Percentiles rank a stretch among this genome's conserved stretches.
phyloP scores from a whole-genome alignment of 1,140 invertebrate species.

The Hormaphis cornu region DNA sequence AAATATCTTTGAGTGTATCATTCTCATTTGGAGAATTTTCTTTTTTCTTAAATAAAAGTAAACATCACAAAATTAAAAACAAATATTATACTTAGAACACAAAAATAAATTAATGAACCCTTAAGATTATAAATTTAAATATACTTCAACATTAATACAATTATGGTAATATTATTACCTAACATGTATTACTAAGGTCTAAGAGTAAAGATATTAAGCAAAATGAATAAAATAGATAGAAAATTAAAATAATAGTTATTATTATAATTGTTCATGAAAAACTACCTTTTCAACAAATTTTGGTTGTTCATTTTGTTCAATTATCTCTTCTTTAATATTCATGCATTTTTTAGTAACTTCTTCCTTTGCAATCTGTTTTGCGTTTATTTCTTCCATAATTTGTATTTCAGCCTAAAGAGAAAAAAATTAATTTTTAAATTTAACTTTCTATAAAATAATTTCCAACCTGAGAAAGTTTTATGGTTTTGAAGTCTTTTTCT shows the following conservation, averaged over 20 bases:
- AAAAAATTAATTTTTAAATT: slow-evolving; percentile 14
- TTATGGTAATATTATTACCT: too few relatives aligned
- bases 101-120: too few relatives aligned
- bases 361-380: slow-evolving; percentile 44
- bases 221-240: neutral
- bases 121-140: too few relatives aligned
- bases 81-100: neutral
- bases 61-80: neutral
- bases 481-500: slow-evolving; percentile 47
- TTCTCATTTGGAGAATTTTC: slow-evolving; percentile 44
- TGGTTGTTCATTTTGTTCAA: slow-evolving; percentile 27
- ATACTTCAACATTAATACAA: too few relatives aligned
- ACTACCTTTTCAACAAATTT: slow-evolving; percentile 41
- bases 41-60: neutral
- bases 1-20: slow-evolving; percentile 58
- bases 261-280: slow-evolving; percentile 42
- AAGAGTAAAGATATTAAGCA: too few relatives aligned
- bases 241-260: too few relatives aligned
- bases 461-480: slow-evolving; percentile 49
- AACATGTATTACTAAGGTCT: too few relatives aligned
- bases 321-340: neutral
- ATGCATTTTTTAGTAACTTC: slow-evolving; percentile 36
- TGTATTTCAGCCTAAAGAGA: slow-evolving; percentile 53
- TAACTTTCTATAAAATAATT: neutral
- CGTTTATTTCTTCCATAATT: slow-evolving; percentile 53